Evolutionary conservation across 1,140 invertebrate species (phyloP), one percentile per base, ranked within the genome.

Genomic region (Melanaphis sacchari): DNA sequence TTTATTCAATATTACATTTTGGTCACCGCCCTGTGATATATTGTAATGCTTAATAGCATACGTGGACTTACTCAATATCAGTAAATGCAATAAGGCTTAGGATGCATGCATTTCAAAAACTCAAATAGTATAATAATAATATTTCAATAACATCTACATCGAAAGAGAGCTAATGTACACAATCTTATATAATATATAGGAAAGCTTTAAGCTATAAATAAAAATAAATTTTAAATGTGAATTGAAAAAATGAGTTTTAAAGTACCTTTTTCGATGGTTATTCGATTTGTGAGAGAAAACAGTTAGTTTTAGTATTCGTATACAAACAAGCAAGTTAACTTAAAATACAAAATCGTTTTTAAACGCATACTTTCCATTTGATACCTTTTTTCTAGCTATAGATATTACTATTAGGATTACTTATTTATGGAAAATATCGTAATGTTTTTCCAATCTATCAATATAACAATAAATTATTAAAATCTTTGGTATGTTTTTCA

Each of bases 171-270:
- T 18, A 76, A 76, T 76, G 31, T 36, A 15, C n/a, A 18, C 31
- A 76, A n/a, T 66, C 31, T n/a, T 66, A 66, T 8, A 15, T 31
- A 31, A 76, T n/a, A n/a, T 3, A n/a, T 18, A 76, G 31, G 31
- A 76, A n/a, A 76, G 59, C 59, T 76, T 24, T 36, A 76, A 76
- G 59, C n/a, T n/a, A 76, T 76, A n/a, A 18, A n/a, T 2, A 76
- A 76, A 66, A n/a, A n/a, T 59, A 9, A 3, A 76, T 76, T 11
- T 76, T 76, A 76, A 76, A 76, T 76, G 36, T 76, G 59, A 76
- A 76, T 76, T n/a, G 59, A n/a, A 36, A 66, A 76, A 76, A 76
- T n/a, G 31, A 76, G 59, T 76, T 76, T 76, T 76, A 76, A n/a
- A 76, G 59, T 36, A n/a, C 59, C n/a, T 76, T 76, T 66, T 76